Evolutionary conservation across 1,140 invertebrate genomes (phyloP), one percentile per base, ranked within the genome.

Genomic region (Ylistrum balloti): DNA sequence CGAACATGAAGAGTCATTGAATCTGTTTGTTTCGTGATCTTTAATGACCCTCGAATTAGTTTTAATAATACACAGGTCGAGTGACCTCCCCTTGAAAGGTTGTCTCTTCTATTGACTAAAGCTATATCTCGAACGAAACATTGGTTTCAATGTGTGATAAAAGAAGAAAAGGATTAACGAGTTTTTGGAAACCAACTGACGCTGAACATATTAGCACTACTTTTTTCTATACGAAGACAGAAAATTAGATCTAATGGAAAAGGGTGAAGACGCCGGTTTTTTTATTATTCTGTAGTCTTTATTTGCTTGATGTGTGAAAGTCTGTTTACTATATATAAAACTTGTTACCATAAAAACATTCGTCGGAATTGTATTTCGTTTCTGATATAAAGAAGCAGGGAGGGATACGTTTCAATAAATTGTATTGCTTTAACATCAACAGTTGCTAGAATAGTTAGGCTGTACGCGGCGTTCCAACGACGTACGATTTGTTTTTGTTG

Each of bases 21-120:
- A 74, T 74, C n/a, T 74, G 56, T 74, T 74, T 74, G 56, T 74
- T 74, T 74, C 56, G n/a, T 74, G 56, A 17, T 74, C 56, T 74
- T 74, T 74, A 74, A 74, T 74, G 56, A n/a, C 22, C 56, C 56
- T 74, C 22, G 56, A 74, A 74, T 74, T 74, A 74, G 56, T 22
- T 74, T 74, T 28, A 74, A 74, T 74, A 74, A 74, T 74, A 9
- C 56, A 1, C 56, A 28, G 56, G 56, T 74, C 56, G 56, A 74
- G 56, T 74, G 56, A 0, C 56, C 56, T 74, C 56, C 56, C 56
- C 56, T 74, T 74, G 56, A 74, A 74, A 74, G 56, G 56, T 74
- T 74, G 22, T 74, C 56, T 17, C 28, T n/a, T n/a, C 13, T 17
- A 74, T 74, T 74, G 56, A 74, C 9, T 17, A 74, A 22, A 74